Evolutionary conservation across 2,888 invertebrate species (phyloP), one percentile per base, ranked within the genome.

Genomic region (Ferdinandea cuprea): DNA sequence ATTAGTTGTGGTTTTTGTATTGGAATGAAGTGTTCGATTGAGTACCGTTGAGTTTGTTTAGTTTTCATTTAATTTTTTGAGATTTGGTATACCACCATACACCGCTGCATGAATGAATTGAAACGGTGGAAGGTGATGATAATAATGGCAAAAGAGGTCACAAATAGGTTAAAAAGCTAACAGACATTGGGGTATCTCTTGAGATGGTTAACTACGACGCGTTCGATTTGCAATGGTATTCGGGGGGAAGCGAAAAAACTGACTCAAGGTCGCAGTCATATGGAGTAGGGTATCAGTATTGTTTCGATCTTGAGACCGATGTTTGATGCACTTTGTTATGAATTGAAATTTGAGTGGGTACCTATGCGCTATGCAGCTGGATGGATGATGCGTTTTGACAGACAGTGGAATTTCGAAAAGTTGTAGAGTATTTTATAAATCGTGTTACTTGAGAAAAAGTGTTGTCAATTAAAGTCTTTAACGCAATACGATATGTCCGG

Each of bases 31-130:
- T 74, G 61, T 73, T 54, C 54, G 48, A 73, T 59, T 50, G 44
- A 59, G 52, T 35, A n/a, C 30, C n/a, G 44, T 72, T 28, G 25
- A 73, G 59, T 61, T 69, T 79, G 61, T 73, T 73, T 79, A 15
- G 48, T 54, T 73, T 79, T 73, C 42, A 48, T 68, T 48, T 35
- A 59, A n/a, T 28, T 58, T n/a, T 48, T 37, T 61, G 48, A 46
- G 61, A 59, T 52, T 61, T 3, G 25, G 25, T 5, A 25, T 25
- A 25, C n/a, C n/a, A n/a, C n/a, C n/a, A n/a, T 3, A 5, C 15
- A 37, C 15, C 21, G 58, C 35, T 48, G 58, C 69, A 69, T 48
- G 25, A 8, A 46, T 69, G 58, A 58, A 69, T 25, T 65, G 8
- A 40, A 65, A 42, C 37, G 7, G 13, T n/a, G 11, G 17, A 44